Conservation (phyloP, 2,888 invertebrate genomes). For the Colletes collaris region DNA sequence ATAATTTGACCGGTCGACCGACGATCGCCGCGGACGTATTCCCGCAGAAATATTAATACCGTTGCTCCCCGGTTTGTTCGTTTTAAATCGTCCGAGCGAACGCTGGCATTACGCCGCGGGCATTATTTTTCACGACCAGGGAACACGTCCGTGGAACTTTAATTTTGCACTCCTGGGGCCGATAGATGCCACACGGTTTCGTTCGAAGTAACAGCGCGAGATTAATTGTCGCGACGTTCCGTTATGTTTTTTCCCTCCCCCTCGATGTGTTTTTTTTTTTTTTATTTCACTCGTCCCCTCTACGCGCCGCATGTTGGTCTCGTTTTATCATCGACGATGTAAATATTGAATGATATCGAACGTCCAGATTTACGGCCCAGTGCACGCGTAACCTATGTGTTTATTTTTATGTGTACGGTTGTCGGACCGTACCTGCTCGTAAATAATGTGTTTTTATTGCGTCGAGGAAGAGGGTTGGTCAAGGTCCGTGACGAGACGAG, state of each 20-base stretch:
- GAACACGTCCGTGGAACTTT: conserved; percentile 16
- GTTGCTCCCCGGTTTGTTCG: not conserved
- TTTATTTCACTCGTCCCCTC: not conserved
- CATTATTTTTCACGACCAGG: conserved; percentile 33
- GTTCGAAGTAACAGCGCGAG: conserved; percentile 28
- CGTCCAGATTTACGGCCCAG: conserved; percentile 18
- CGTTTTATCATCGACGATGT: conserved; percentile 18
- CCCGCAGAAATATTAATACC: conserved; percentile 41
- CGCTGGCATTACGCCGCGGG: conserved; percentile 5
- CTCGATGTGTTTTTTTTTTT: not conserved
- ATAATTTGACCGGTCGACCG: conserved; percentile 7
- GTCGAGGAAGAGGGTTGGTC: not conserved
- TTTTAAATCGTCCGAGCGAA: conserved; percentile 1
- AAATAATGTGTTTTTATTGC: conserved; percentile 39
- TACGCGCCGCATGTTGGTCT: not conserved
- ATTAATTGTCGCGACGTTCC: conserved; percentile 30
- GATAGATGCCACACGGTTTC: conserved; percentile 7
- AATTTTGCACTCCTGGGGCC: conserved; percentile 15
- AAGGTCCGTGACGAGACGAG: no score
- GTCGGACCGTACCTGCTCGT: not conserved
- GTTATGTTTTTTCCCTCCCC: not conserved
- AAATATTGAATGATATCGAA: conserved; percentile 46
- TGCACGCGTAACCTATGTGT: conserved; percentile 16
- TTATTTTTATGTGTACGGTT: conserved; percentile 29
- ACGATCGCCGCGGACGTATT: conserved; percentile 3